These are phyloP conservation scores for Cyphomyrus discorhynchus DNA, from an alignment of 2,113 vertebrate genomes.

Conservation along the genomic window DNA sequence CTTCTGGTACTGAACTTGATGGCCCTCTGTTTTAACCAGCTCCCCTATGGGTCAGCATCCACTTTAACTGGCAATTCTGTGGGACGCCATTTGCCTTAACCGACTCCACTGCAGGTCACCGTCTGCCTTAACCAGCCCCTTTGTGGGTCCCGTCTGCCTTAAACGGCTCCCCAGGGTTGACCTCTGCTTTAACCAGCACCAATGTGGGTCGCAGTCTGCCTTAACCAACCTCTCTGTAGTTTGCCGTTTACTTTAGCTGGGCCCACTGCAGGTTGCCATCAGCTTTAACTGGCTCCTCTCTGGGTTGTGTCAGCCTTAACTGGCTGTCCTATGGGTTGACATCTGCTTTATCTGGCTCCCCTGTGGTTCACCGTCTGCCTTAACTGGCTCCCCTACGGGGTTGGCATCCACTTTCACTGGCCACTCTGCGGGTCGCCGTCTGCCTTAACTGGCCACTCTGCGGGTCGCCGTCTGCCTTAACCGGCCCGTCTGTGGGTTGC, in stretches of 20 bases:
- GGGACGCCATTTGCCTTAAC: not conserved
- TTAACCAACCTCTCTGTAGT: not conserved
- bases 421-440: no score
- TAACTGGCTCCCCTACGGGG: not conserved
- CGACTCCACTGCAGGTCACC: not conserved
- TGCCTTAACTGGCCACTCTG: no score
- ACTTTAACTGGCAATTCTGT: not conserved
- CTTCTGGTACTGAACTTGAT: not conserved
- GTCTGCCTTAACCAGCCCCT: not conserved
- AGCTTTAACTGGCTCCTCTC: not conserved
- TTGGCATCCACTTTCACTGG: not conserved
- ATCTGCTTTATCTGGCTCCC: not conserved
- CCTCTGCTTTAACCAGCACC: not conserved
- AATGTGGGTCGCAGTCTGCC: not conserved
- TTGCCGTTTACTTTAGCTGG: not conserved
- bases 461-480: no score
- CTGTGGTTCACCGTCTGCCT: no score
- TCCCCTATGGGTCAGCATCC: not conserved
- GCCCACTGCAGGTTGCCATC: not conserved
- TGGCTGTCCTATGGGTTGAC: not conserved
- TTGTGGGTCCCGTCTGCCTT: not conserved
- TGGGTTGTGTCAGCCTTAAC: not conserved
- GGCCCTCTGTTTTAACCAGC: not conserved
- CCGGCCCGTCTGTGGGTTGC: no score
- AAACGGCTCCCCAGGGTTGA: not conserved